phyloP scores from a whole-genome alignment of 2,888 invertebrate species.

The Cancer borealis region DNA sequence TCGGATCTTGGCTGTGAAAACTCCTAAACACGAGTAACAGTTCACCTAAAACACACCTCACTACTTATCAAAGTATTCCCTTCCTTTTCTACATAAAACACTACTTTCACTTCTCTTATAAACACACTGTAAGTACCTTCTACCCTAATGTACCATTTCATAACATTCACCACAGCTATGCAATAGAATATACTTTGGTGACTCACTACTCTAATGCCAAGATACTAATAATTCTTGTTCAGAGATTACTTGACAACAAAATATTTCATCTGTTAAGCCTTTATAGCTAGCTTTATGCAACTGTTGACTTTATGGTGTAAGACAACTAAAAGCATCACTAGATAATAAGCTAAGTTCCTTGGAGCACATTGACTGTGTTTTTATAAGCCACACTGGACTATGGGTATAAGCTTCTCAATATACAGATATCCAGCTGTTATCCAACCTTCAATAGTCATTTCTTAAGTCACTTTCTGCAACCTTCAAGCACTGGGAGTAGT shows the following conservation, averaged over 20 bases:
- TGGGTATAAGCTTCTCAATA: not conserved
- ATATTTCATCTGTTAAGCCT: not conserved
- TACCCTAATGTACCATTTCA: not conserved
- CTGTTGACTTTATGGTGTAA: not conserved
- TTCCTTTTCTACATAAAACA: not conserved
- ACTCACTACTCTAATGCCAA: not conserved
- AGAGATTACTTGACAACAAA: not conserved
- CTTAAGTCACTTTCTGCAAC: not conserved
- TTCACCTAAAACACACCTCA: not conserved
- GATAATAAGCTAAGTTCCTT: not conserved
- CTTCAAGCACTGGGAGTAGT: not conserved
- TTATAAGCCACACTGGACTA: conserved; percentile 22
- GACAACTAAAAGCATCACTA: conserved; percentile 12
- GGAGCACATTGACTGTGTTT: not conserved
- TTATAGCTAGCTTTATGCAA: not conserved
- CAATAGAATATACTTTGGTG: not conserved
- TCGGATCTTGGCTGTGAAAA: too few species aligned
- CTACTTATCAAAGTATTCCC: not conserved
- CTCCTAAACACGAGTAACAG: not conserved
- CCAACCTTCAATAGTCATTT: not conserved
- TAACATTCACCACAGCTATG: not conserved
- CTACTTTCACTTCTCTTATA: not conserved
- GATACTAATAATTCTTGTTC: not conserved
- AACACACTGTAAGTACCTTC: not conserved
- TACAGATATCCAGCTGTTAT: not conserved